A percentile compares a stretch with the other conserved stretches of the same genome.
Evolutionary conservation across 2,888 invertebrate genomes (phyloP).

Genomic region (Parelbella ahira): DNA sequence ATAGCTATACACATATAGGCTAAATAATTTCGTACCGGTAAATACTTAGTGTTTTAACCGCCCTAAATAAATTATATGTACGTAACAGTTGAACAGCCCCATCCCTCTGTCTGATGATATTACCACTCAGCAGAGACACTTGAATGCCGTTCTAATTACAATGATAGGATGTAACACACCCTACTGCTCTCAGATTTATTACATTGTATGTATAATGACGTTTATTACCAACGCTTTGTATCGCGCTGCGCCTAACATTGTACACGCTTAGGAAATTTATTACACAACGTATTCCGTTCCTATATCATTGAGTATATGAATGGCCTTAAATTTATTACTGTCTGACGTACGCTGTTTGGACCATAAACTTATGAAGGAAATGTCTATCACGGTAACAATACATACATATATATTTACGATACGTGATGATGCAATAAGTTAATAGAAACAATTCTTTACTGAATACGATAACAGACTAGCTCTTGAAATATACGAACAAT

Average conservation of each 20-base stretch:
- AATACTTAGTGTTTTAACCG: no score
- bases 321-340: constrained; percentile 7
- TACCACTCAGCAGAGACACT: background rate
- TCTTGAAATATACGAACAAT: no score
- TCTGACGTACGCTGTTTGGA: background rate
- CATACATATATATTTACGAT: background rate
- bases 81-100: no score
- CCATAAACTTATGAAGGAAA: constrained; percentile 1
- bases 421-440: background rate
- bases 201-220: constrained; percentile 6
- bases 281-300: constrained; percentile 3
- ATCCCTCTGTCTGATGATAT: background rate
- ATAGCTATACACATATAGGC: no score
- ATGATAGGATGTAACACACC: constrained; percentile 1
- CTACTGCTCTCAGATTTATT: background rate
- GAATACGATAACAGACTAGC: background rate
- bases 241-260: background rate
- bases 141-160: constrained; percentile 2
- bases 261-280: constrained; percentile 8
- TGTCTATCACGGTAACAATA: background rate
- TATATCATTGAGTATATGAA: constrained; percentile 5
- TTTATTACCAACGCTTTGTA: constrained; percentile 11
- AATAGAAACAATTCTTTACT: background rate
- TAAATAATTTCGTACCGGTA: no score
- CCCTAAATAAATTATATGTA: no score